Evolutionary conservation across 1,140 invertebrate species (phyloP), one percentile per base, ranked within the genome.

Genomic region (Brachionus manjavacas): DNA sequence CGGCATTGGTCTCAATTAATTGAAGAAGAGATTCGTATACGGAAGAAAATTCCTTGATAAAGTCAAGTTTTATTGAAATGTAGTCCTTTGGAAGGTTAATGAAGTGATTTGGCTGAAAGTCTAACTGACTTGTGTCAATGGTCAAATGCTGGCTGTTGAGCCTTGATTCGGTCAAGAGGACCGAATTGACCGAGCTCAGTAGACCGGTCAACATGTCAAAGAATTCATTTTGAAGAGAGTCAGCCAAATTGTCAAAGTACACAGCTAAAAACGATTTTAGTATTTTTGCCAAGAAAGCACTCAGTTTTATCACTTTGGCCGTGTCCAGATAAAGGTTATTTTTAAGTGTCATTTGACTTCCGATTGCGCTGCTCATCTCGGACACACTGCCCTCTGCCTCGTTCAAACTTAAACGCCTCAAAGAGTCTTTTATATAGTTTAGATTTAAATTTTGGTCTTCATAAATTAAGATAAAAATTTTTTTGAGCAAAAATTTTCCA

Each of bases 401-500:
- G 20, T 76, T 76, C n/a, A 76, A n/a, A 76, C 72, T 76, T 23
- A 76, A 46, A 3, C 72, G 39, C 3, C n/a, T 76, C 16, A 76
- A 49, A 6, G 72, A 20, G 20, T 76, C 72, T 76, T 76, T 76
- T 20, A 76, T 49, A 7, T 76, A 76, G 20, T 76, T 76, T 28
- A 76, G n/a, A 49, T 76, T 49, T 23, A 76, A n/a, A 46, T n/a
- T 25, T 76, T 49, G 41, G 12, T 76, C 72, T 11, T 76, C 41
- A 49, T 76, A 49, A 12, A 76, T 49, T 28, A 76, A 25, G 11
- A 23, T 49, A 16, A 76, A 76, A 9, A 76, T 76, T 28, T 76
- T 76, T 76, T 76, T 76, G 20, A 76, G 25, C 23, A 76, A 76
- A 76, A 76, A 76, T 76, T 76, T 76, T 49, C 72, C 39, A 76